Conservation (phyloP, 2,797 vertebrate genomes). For the Pseudotriccus pelzelni region DNA sequence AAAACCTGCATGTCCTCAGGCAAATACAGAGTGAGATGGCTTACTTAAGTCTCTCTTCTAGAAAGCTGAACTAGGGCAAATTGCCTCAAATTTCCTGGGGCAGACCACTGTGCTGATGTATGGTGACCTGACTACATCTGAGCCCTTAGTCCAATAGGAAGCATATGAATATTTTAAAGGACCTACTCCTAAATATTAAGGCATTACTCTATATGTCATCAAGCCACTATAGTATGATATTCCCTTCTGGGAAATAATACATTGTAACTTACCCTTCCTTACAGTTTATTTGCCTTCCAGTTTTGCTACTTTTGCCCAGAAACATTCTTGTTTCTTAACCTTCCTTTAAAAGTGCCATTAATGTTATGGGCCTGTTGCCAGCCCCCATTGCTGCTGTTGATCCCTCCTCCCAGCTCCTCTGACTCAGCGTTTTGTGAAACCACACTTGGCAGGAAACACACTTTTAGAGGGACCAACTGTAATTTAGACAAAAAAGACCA, state of each 20-base stretch:
- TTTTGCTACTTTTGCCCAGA: background rate
- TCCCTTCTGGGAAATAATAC: background rate
- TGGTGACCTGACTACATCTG: background rate
- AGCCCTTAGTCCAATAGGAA: background rate
- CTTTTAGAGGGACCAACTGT: conserved; percentile 44
- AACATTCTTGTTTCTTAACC: background rate
- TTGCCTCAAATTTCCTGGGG: background rate
- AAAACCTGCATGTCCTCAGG: fast-evolving
- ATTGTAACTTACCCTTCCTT: background rate
- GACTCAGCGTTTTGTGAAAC: conserved; percentile 53
- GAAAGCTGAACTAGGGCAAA: background rate
- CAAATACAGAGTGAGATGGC: background rate
- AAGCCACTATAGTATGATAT: background rate
- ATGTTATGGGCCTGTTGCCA: background rate
- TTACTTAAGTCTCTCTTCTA: background rate
- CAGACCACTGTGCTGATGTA: background rate
- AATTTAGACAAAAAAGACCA: conserved; percentile 52
- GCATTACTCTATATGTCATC: background rate
- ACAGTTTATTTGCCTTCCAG: background rate
- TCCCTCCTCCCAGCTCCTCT: conserved; percentile 15
- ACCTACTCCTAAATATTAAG: background rate
- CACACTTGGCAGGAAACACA: conserved; percentile 47
- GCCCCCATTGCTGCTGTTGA: background rate
- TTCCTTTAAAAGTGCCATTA: background rate
- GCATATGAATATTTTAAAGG: conserved; percentile 12